Conservation (phyloP, 2,113 vertebrate genomes). For the Lasiurus cinereus region DNA sequence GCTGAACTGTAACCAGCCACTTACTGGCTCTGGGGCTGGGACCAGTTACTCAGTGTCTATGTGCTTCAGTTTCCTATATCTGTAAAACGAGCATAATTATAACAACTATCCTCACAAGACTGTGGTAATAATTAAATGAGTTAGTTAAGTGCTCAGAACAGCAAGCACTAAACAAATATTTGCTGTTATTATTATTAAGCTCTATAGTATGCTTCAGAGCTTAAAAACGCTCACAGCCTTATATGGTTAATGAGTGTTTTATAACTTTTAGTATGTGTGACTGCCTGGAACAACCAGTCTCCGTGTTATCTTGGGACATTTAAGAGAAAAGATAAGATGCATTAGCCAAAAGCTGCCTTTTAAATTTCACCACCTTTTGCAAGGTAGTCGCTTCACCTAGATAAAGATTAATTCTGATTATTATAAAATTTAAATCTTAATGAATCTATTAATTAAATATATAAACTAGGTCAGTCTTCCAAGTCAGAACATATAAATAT, state of each 20-base stretch:
- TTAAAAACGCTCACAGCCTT: constrained; percentile 8
- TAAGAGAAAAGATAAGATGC: not conserved
- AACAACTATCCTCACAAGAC: not conserved
- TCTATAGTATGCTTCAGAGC: constrained; percentile 32
- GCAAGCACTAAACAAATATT: constrained; percentile 46
- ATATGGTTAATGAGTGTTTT: constrained; percentile 22
- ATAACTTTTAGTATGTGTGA: not conserved
- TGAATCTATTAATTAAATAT: not conserved
- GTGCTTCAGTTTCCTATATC: constrained; percentile 9
- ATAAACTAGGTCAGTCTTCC: constrained; percentile 28
- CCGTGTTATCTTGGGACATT: not conserved
- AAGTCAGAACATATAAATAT: constrained; percentile 28
- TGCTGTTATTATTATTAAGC: constrained; percentile 22
- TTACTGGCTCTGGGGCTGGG: not conserved
- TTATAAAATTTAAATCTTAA: constrained; percentile 9
- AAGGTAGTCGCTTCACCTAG: not conserved
- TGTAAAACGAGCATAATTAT: constrained; percentile 4
- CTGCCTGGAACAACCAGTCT: not conserved
- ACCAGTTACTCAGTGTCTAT: not conserved
- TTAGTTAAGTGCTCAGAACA: constrained; percentile 1
- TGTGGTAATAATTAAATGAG: not conserved
- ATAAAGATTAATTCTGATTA: not conserved
- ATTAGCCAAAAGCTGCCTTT: not conserved
- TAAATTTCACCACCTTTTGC: not conserved
- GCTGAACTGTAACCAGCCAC: not conserved